These are phyloP conservation scores for Acleris literana DNA, from an alignment of 2,888 invertebrate species.

Conservation along the genomic window DNA sequence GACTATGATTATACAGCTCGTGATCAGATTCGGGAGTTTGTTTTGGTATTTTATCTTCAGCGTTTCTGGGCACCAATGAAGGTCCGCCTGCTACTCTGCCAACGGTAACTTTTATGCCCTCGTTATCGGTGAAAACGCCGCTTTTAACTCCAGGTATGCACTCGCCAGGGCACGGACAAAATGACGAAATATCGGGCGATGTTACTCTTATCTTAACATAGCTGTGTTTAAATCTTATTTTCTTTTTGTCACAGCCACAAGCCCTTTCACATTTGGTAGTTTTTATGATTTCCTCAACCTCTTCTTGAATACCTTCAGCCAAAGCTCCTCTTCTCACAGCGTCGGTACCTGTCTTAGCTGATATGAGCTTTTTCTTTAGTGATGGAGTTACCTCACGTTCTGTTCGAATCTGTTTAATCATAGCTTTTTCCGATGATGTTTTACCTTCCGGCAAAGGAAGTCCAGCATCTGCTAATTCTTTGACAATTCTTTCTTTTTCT, in stretches of 20 bases:
- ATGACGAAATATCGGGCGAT: conserved; percentile 65
- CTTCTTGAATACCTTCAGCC: conserved; percentile 49
- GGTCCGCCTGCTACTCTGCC: conserved; percentile 57
- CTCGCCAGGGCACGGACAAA: conserved; percentile 64
- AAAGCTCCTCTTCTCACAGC: conserved; percentile 32
- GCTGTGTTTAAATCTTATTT: conserved; percentile 70
- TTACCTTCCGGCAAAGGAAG: conserved; percentile 43
- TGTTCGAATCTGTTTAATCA: conserved; percentile 40
- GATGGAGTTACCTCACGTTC: conserved; percentile 45
- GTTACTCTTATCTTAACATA: conserved; percentile 69
- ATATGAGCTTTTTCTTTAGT: conserved; percentile 36
- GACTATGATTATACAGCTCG: neutral
- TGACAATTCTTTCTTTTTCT: conserved; percentile 47
- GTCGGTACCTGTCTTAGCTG: neutral
- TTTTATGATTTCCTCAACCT: conserved; percentile 60
- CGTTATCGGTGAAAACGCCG: conserved; percentile 62
- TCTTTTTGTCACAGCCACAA: conserved; percentile 69
- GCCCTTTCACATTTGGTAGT: conserved; percentile 63
- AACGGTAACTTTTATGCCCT: conserved; percentile 67
- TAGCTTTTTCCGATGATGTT: conserved; percentile 43
- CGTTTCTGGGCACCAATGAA: conserved; percentile 41
- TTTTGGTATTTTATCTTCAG: neutral
- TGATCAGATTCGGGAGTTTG: neutral
- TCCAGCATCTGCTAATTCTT: conserved; percentile 39
- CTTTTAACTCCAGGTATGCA: conserved; percentile 62